Evolutionary conservation across 2,888 invertebrate species (phyloP), one percentile per base, ranked within the genome.

Genomic region (Sphaerophoria rueppellii): DNA sequence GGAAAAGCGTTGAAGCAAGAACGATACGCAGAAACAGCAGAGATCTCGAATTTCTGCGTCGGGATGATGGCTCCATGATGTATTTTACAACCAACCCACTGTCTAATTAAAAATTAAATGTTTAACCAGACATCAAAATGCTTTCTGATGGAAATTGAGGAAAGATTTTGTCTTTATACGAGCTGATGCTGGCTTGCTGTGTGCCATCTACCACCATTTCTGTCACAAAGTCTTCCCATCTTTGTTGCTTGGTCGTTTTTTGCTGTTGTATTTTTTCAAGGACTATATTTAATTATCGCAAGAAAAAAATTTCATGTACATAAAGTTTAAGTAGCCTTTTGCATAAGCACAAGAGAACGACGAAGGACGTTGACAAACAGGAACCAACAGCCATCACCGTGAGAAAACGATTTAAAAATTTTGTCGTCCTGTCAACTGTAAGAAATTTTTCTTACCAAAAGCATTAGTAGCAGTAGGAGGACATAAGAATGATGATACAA

Each of bases 71-170:
- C 57, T 54, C 34, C n/a, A 6, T 35, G n/a, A 43, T 43, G 43
- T 46, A 67, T 40, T 67, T 46, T 46, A 52, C 75, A 83, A 61
- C 67, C 75, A 83, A 61, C 67, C 80, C 61, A 55, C 37, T 76
- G 76, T 80, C 80, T 85, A 85, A 80, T 85, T 85, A 85, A 85
- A 85, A 85, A 85, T 85, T 85, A 85, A 85, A 85, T 80, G 83
- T 80, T 85, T 76, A 85, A 80, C 83, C 76, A 85, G 80, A 80
- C 83, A 80, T 80, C 71, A 76, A 79, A 83, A 83, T 79, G 71
- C 82, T 74, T 61, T 57, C 69, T 63, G 65, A 65, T 65, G 67
- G 52, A 70, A 65, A 74, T 63, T 37, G 34, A 67, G 40, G 24
- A 32, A 60, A 3, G 16, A 74, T 74, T 48, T 43, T 40, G 12